Evolutionary conservation across 2,888 invertebrate genomes (phyloP).

Genomic region (Amblyteles armatorius): DNA sequence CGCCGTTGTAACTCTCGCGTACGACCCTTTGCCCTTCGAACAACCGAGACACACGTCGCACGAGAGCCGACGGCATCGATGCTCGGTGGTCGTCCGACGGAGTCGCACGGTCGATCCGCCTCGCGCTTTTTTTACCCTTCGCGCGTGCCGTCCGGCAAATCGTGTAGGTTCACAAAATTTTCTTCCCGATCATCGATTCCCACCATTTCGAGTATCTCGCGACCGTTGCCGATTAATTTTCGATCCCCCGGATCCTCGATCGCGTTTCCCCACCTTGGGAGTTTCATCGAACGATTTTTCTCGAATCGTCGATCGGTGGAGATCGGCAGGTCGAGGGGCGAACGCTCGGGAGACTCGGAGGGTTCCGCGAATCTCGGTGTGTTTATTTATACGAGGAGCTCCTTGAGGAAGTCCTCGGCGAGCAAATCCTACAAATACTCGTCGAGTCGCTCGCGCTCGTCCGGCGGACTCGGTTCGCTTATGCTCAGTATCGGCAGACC

Average conservation of each 20-base stretch:
- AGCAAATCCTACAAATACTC: constrained; percentile 87
- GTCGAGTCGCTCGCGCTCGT: constrained; percentile 88
- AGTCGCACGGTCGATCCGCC: not conserved
- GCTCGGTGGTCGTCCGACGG: not conserved
- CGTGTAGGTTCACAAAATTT: not conserved
- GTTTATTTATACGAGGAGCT: constrained; percentile 80
- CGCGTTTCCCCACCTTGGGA: constrained; percentile 7
- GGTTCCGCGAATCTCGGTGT: not conserved
- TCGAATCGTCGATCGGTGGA: constrained; percentile 1
- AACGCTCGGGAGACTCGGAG: not conserved
- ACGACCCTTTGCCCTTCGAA: constrained; percentile 6
- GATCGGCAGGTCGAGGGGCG: not conserved
- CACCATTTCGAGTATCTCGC: constrained; percentile 5
- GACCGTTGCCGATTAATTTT: constrained; percentile 21
- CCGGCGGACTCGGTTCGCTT: constrained; percentile 92
- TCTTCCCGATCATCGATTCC: constrained; percentile 16
- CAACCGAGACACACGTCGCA: constrained; percentile 1
- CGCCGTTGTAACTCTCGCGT: not conserved
- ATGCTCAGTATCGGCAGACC: constrained; percentile 92
- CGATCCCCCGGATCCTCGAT: constrained; percentile 2
- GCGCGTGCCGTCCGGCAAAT: constrained; percentile 1
- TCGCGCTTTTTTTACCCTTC: not conserved
- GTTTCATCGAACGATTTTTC: constrained; percentile 10
- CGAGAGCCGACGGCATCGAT: not conserved
- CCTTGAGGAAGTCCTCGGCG: constrained; percentile 83